Evolutionary conservation across 2,797 vertebrate genomes (phyloP), one percentile per base, ranked within the genome.

Genomic region (Arctocebus calabarensis): DNA sequence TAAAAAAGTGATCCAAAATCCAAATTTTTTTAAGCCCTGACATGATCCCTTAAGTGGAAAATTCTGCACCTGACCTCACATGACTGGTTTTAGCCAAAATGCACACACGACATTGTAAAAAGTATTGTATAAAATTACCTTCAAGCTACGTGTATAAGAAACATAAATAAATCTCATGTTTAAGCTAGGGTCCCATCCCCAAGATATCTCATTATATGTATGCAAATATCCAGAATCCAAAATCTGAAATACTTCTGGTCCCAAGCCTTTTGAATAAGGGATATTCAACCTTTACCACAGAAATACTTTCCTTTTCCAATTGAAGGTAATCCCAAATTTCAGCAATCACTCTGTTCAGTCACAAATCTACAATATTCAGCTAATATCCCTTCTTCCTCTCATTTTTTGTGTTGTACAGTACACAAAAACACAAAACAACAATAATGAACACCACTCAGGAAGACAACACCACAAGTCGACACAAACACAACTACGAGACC

Each of bases 341-440:
- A 82, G 52, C 32, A 68, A 16, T 78, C 91, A 64, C 14, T 86
- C 64, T 88, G 59, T 25, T 20, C 27, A 29, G 7, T 75, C 45
- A 45, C 27, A 87, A 84, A 61, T 77, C 23, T 73, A 22, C 40
- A 73, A 64, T 82, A 20, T 74, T 20, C 25, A 45, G 34, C 20
- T 79, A 81, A 85, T 20, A 32, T 85, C 27, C 23, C 22, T 88
- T 91, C 40, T 32, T 85, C 32, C 43, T 95, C 43, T 64, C 88
- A 52, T 91, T 84, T 68, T 59, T 7, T 81, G 59, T 90, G 40
- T 73, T 84, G 71, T 52, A 52, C 48, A 16, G 14, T 16, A 52
- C 48, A 52, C 48, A 52, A 52, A 16, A 52, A 52, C 48, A 16
- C 48, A 52, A 52, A 52, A 52, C 48, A 52, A 52, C 48, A 52